phyloP scores from a whole-genome alignment of 2,888 invertebrate species.

The Lasioglossum leucozonium region DNA sequence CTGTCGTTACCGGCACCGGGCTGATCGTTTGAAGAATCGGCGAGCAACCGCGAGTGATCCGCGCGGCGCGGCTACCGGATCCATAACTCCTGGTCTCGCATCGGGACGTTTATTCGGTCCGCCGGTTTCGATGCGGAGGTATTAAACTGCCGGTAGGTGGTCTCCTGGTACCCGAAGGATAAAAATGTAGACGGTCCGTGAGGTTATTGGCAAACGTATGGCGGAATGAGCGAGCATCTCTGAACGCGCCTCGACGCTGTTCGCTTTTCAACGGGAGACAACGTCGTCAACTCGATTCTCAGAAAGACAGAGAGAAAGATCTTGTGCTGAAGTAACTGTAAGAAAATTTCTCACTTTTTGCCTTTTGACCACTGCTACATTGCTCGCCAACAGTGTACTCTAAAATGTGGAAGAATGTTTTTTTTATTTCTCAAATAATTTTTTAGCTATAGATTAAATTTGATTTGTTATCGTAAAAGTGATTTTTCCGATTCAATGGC shows the following conservation, averaged over 20 bases:
- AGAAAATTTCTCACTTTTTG: not conserved
- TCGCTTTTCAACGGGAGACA: not conserved
- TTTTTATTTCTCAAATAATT: not conserved
- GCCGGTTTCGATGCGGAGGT: conserved; percentile 67
- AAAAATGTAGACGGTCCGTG: conserved; percentile 62
- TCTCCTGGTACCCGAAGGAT: conserved; percentile 51
- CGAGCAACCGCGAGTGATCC: conserved; percentile 51
- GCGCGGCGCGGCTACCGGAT: conserved; percentile 65
- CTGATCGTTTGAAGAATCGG: conserved; percentile 63
- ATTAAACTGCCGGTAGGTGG: conserved; percentile 71
- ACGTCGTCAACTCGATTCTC: not conserved
- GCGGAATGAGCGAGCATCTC: conserved; percentile 37
- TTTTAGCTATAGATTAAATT: not conserved
- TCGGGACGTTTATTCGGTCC: conserved; percentile 69
- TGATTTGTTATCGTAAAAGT: not conserved
- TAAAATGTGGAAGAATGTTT: not conserved
- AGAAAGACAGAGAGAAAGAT: not conserved
- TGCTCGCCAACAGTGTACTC: not conserved
- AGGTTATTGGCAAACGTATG: conserved; percentile 69
- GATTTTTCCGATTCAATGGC: not conserved
- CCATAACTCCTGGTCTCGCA: conserved; percentile 67
- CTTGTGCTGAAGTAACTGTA: not conserved
- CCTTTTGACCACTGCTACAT: not conserved
- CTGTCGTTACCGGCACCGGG: conserved; percentile 51
- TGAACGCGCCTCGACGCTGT: not conserved